These are phyloP conservation scores for Menidia beryllina DNA, from an alignment of 2,113 vertebrate genomes.

Conservation along the genomic window DNA sequence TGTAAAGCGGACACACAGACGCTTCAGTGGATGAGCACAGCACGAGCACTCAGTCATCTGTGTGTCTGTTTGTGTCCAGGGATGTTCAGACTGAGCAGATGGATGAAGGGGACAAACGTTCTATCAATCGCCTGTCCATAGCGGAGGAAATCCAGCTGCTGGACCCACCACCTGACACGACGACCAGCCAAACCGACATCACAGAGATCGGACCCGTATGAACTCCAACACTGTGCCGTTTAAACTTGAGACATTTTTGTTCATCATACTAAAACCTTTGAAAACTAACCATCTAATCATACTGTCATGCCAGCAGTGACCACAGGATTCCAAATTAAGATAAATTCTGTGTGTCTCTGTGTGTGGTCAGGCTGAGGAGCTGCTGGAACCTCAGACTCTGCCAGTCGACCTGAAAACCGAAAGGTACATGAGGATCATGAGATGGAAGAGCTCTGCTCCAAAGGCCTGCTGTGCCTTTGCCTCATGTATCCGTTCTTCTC, in stretches of 20 bases:
- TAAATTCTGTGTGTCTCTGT: constrained; percentile 1
- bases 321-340: too few species aligned
- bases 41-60: background rate
- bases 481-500: background rate
- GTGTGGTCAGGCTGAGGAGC: constrained; percentile 24
- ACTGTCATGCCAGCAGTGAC: background rate
- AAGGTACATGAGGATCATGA: constrained; percentile 34
- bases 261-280: too few species aligned
- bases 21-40: background rate
- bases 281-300: background rate
- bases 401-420: background rate
- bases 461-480: background rate
- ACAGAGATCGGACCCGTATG: constrained; percentile 32
- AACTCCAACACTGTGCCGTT: background rate
- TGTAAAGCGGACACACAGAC: constrained; percentile 45
- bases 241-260: too few species aligned
- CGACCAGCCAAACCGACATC: background rate
- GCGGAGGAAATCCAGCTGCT: constrained; percentile 66
- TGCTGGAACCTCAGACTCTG: constrained; percentile 4
- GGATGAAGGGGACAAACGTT: constrained; percentile 1
- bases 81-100: constrained; percentile 10
- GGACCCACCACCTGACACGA: constrained; percentile 5
- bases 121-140: constrained; percentile 39
- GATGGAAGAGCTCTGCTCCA: background rate
- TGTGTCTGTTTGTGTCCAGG: constrained; percentile 42